phyloP scores from a whole-genome alignment of 2,888 invertebrate species.

The Oligia fasciuncula region DNA sequence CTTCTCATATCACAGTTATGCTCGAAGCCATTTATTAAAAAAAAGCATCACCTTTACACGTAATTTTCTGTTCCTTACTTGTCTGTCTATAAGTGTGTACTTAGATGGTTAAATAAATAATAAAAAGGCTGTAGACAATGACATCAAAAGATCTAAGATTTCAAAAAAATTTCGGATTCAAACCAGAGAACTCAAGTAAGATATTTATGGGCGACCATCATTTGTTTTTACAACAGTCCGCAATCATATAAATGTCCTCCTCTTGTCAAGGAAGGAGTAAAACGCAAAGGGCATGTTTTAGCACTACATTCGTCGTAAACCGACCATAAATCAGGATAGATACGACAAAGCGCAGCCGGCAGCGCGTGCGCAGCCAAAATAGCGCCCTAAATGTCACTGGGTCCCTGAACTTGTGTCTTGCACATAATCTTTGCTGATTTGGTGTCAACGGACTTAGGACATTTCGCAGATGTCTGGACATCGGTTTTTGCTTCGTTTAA shows the following conservation, averaged over 20 bases:
- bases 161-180: not conserved
- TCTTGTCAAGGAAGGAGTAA: conserved; percentile 59
- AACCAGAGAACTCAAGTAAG: not conserved
- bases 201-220: conserved; percentile 18
- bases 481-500: conserved; percentile 58
- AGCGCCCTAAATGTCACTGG: conserved; percentile 83
- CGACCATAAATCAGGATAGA: conserved; percentile 73
- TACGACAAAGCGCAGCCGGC: conserved; percentile 68
- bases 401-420: conserved; percentile 84
- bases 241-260: conserved; percentile 34
- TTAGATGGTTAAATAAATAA: not conserved
- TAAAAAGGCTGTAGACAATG: not conserved
- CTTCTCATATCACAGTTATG: not conserved
- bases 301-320: conserved; percentile 64
- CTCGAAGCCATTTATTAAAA: not conserved
- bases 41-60: too few species aligned
- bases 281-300: conserved; percentile 61
- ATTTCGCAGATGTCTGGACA: conserved; percentile 73
- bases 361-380: conserved; percentile 72
- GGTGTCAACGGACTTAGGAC: conserved; percentile 75
- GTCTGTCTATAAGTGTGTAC: not conserved
- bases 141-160: not conserved
- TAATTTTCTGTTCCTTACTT: not conserved
- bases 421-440: conserved; percentile 77
- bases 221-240: conserved; percentile 25